Percentiles rank a stretch among this genome's conserved stretches.
Evolutionary conservation across 2,797 vertebrate genomes (phyloP).

Genomic region (Sebastolobus altivelis): DNA sequence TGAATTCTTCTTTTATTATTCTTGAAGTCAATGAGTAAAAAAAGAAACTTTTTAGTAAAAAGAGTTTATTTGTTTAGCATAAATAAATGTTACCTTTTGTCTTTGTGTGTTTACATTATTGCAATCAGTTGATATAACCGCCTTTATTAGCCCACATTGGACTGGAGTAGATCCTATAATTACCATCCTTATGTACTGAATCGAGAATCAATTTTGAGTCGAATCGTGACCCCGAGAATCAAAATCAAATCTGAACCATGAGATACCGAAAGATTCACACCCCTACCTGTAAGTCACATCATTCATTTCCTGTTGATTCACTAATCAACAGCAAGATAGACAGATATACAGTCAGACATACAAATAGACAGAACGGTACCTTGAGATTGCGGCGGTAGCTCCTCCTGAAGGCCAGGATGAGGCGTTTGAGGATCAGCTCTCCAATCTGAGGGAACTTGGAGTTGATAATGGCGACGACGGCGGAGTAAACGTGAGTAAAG

Average conservation of each 20-base stretch:
- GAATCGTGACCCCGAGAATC: neutral
- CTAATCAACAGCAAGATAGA: neutral
- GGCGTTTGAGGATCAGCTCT: slow-evolving; percentile 95
- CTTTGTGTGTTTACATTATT: neutral
- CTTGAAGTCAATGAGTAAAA: neutral
- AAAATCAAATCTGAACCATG: neutral
- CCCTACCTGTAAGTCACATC: neutral
- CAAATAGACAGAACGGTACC: slow-evolving; percentile 68
- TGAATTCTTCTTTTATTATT: neutral
- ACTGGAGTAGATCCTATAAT: neutral
- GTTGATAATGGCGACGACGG: slow-evolving; percentile 96
- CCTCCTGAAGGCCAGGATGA: slow-evolving; percentile 96
- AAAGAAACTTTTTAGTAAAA: neutral
- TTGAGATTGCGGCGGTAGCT: slow-evolving; percentile 98
- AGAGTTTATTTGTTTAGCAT: neutral
- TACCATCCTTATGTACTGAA: neutral
- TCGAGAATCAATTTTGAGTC: neutral
- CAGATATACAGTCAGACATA: neutral
- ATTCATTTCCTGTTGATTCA: neutral
- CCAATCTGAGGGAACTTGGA: slow-evolving; percentile 99
- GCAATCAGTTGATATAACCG: neutral
- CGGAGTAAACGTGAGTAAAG: slow-evolving; percentile 97
- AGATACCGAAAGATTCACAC: neutral
- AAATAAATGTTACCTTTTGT: neutral
- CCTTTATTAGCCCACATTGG: neutral